These are phyloP conservation scores for Parnassius orleans DNA, from an alignment of 2,888 invertebrate species.

Conservation along the genomic window DNA sequence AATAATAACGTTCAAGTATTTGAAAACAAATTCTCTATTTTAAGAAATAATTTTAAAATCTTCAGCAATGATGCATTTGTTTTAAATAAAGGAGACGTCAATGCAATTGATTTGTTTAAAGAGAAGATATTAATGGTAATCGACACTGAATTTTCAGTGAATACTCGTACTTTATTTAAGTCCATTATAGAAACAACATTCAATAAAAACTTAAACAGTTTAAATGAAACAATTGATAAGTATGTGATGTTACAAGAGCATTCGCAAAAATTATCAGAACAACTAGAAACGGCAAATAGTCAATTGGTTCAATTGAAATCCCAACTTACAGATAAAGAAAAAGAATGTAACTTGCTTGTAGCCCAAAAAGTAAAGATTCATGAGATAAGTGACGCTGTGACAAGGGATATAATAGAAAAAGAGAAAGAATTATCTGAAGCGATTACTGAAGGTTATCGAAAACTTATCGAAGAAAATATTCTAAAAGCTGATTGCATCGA, in stretches of 20 bases:
- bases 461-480: slow-evolving; percentile 46
- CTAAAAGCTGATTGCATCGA: slow-evolving; percentile 43
- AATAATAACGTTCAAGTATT: slow-evolving; percentile 40
- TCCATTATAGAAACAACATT: slow-evolving; percentile 42
- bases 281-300: slow-evolving; percentile 47
- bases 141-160: slow-evolving; percentile 52
- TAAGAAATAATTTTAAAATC: slow-evolving; percentile 45
- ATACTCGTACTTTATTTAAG: slow-evolving; percentile 48
- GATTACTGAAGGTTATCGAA: slow-evolving; percentile 45
- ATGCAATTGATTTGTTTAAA: slow-evolving; percentile 45
- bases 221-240: slow-evolving; percentile 40
- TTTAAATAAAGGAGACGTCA: slow-evolving; percentile 27
- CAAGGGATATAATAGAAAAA: slow-evolving; percentile 57
- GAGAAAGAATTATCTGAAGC: slow-evolving; percentile 51
- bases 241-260: slow-evolving; percentile 45
- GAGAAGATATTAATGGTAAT: slow-evolving; percentile 50
- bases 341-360: slow-evolving; percentile 53
- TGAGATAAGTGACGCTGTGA: slow-evolving; percentile 64
- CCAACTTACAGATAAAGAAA: slow-evolving; percentile 54
- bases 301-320: slow-evolving; percentile 47
- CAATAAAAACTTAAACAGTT: slow-evolving; percentile 44
- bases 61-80: slow-evolving; percentile 36
- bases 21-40: slow-evolving; percentile 39
- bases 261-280: slow-evolving; percentile 41
- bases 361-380: slow-evolving; percentile 56